phyloP scores from a whole-genome alignment of 2,113 vertebrate species.

The Beaufortia kweichowensis region DNA sequence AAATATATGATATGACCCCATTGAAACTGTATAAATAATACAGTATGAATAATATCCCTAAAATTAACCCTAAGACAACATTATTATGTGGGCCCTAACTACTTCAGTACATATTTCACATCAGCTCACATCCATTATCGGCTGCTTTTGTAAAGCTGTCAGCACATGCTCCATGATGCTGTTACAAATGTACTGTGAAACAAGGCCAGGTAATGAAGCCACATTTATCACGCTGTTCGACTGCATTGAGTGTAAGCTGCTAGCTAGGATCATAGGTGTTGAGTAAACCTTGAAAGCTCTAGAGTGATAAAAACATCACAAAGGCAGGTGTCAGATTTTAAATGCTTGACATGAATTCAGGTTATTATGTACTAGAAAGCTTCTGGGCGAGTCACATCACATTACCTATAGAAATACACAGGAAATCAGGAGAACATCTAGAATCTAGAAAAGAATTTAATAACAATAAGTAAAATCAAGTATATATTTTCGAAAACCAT shows the following conservation, averaged over 20 bases:
- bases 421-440: not conserved
- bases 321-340: slow-evolving; percentile 17
- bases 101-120: not conserved
- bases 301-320: not conserved
- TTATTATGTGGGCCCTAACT: not conserved
- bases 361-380: slow-evolving; percentile 1
- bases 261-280: no score
- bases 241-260: slow-evolving; percentile 34
- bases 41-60: no score
- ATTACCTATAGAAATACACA: not conserved
- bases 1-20: not conserved
- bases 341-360: not conserved
- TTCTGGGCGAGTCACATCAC: not conserved
- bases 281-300: slow-evolving; percentile 8
- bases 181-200: not conserved
- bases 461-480: no score
- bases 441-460: no score
- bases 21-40: no score
- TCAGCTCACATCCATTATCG: not conserved
- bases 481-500: no score
- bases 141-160: not conserved
- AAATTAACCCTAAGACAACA: not conserved
- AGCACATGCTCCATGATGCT: not conserved
- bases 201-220: slow-evolving; percentile 29
- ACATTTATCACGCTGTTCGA: slow-evolving; percentile 24